phyloP scores from a whole-genome alignment of 2,888 invertebrate species.

The Meliscaeva auricollis region DNA sequence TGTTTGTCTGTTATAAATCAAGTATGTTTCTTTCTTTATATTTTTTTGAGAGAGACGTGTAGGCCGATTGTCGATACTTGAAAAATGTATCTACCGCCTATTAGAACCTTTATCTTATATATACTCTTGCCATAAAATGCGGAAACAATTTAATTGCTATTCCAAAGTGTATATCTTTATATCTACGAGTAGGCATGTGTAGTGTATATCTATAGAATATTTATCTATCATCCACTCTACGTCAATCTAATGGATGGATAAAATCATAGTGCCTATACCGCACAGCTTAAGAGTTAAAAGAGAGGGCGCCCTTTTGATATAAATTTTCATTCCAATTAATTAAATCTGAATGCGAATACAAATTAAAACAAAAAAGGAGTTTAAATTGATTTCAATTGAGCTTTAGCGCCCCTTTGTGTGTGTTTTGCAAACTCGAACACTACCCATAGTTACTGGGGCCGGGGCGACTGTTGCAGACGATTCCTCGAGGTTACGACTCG shows the following conservation, averaged over 20 bases:
- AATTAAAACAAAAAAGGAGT: slow-evolving; percentile 30
- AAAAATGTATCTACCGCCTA: slow-evolving; percentile 37
- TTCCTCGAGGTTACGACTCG: slow-evolving; percentile 14
- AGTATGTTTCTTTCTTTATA: slow-evolving; percentile 18
- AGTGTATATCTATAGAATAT: slow-evolving; percentile 13
- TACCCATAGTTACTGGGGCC: neutral
- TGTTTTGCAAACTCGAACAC: neutral
- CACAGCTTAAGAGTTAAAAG: slow-evolving; percentile 29
- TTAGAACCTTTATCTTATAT: slow-evolving; percentile 33
- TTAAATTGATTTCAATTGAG: slow-evolving; percentile 69
- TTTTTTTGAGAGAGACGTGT: slow-evolving; percentile 30
- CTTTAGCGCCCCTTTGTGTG: slow-evolving; percentile 39
- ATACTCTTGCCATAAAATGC: slow-evolving; percentile 46
- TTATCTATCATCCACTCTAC: slow-evolving; percentile 8
- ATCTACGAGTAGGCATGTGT: too few relatives aligned
- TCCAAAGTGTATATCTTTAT: too few relatives aligned
- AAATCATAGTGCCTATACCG: slow-evolving; percentile 45
- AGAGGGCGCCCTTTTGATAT: slow-evolving; percentile 21
- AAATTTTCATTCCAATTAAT: slow-evolving; percentile 65
- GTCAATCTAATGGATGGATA: slow-evolving; percentile 49
- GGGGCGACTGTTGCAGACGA: neutral
- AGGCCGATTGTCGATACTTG: slow-evolving; percentile 60
- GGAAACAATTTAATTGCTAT: slow-evolving; percentile 71
- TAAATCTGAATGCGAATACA: slow-evolving; percentile 59
- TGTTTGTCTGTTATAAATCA: slow-evolving; percentile 39